These are phyloP conservation scores for Neodiprion pinetum DNA, from an alignment of 1,140 invertebrate species.

Conservation along the genomic window DNA sequence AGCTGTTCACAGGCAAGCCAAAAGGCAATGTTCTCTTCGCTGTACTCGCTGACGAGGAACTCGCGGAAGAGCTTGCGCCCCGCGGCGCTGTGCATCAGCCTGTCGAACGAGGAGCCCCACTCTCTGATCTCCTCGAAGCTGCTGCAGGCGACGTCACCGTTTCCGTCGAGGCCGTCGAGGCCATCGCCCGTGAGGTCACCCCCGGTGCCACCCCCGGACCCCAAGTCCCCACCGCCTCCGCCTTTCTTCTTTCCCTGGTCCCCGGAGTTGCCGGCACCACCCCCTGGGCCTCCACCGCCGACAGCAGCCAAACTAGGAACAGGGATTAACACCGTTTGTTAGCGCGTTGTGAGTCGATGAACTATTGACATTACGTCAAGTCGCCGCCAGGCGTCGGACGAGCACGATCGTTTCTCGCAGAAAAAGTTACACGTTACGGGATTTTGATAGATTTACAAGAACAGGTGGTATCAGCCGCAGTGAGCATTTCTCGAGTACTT, in stretches of 20 bases:
- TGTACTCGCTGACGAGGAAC: conserved; percentile 98
- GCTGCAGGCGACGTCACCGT: conserved; percentile 66
- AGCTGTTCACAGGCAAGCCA: conserved; percentile 99
- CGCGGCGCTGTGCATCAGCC: conserved; percentile 89
- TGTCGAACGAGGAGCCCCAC: conserved; percentile 96
- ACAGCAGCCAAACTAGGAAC: conserved; percentile 54
- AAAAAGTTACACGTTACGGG: no score
- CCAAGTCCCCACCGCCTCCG: conserved; percentile 37
- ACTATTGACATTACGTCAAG: no score
- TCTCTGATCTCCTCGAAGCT: conserved; percentile 90
- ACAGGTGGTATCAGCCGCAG: no score
- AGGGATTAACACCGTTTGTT: neutral
- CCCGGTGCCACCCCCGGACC: conserved; percentile 28
- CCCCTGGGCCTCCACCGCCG: conserved; percentile 45
- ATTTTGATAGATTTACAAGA: no score
- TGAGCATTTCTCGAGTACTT: no score
- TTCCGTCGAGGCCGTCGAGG: conserved; percentile 46
- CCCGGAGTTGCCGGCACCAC: conserved; percentile 38
- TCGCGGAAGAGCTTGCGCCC: conserved; percentile 96
- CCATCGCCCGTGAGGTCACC: conserved; percentile 49
- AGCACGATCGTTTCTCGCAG: no score
- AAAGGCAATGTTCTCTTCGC: conserved; percentile 99
- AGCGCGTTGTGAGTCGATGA: no score
- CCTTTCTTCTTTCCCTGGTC: conserved; percentile 45
- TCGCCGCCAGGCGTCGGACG: no score